Conservation (phyloP, 2,797 vertebrate species). For the Eutrigla gurnardus region DNA sequence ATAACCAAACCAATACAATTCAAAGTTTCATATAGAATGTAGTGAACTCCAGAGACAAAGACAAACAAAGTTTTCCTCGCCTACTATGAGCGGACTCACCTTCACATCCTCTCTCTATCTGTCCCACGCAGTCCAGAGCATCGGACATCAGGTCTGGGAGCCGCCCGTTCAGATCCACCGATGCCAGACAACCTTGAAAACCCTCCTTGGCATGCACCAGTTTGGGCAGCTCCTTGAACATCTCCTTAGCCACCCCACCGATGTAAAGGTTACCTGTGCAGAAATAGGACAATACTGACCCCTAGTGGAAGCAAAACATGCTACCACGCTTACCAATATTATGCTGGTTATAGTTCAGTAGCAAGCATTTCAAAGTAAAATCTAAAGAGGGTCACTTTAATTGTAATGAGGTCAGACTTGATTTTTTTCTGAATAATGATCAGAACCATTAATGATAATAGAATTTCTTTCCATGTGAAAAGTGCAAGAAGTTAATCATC, state of each 20-base stretch:
- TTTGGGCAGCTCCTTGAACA: slow-evolving; percentile 94
- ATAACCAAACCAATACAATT: not conserved
- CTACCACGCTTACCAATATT: not conserved
- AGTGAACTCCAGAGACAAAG: not conserved
- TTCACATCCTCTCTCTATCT: slow-evolving; percentile 98
- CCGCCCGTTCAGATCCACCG: slow-evolving; percentile 94
- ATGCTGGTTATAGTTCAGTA: not conserved
- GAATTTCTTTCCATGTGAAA: not conserved
- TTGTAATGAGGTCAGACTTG: too few species aligned
- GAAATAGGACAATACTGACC: slow-evolving; percentile 69
- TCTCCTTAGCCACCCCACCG: slow-evolving; percentile 95
- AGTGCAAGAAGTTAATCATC: slow-evolving; percentile 3
- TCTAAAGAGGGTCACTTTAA: too few species aligned
- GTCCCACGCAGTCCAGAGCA: slow-evolving; percentile 94
- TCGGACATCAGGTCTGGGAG: slow-evolving; percentile 96
- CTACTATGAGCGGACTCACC: slow-evolving; percentile 81
- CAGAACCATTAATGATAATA: too few species aligned
- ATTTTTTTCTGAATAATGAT: too few species aligned
- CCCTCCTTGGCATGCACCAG: slow-evolving; percentile 96
- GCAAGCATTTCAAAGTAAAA: not conserved
- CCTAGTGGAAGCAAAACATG: slow-evolving; percentile 63
- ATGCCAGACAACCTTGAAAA: slow-evolving; percentile 97
- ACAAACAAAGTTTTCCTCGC: not conserved
- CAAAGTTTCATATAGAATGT: not conserved
- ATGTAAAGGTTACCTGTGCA: slow-evolving; percentile 91